Evolutionary conservation across 2,888 invertebrate species (phyloP), one percentile per base, ranked within the genome.

Genomic region (Nowickia ferox): DNA sequence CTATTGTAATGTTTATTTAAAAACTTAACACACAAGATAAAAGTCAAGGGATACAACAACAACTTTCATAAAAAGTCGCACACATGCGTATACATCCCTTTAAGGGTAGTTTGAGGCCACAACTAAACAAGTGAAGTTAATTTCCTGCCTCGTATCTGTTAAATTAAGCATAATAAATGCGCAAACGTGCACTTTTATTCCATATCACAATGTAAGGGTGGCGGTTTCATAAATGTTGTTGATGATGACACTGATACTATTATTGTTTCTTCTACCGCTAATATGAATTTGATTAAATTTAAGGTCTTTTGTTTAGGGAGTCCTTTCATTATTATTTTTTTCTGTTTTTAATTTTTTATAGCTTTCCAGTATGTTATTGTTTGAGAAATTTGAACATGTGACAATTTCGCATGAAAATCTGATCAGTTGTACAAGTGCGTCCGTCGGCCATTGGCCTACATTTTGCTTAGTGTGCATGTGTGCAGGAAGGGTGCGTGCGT

Each of bases 371-470:
- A 66, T 75, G 66, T 40, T 19, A 19, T 61, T 17, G 15, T 30
- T 19, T n/a, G n/a, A 44, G 85, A 86, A 87, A 87, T 87, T 42
- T 53, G 80, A 88, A 87, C 88, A 88, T 88, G 88, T 88, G 88
- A 88, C 87, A 87, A 53, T 61, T 88, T 87, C 88, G 77, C 88
- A 88, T 87, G 88, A 87, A 88, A 88, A 87, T 88, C 83, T 80
- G 86, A 87, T 88, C 87, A 88, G 88, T 88, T 89, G 89, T 71
- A 83, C 88, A 88, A 88, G 88, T 88, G 88, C 75, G 46, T 71
- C 48, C 13, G 53, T 40, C 22, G n/a, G 4, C 63, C 72, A 40
- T 71, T 46, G n/a, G 53, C 40, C 22, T n/a, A 9, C 69, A 69
- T 83, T 30, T 30, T 71, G 17, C 51, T 5, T 80, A 10, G 13